These are phyloP conservation scores for Eriocheir sinensis DNA, from an alignment of 1,140 invertebrate genomes.

Conservation along the genomic window DNA sequence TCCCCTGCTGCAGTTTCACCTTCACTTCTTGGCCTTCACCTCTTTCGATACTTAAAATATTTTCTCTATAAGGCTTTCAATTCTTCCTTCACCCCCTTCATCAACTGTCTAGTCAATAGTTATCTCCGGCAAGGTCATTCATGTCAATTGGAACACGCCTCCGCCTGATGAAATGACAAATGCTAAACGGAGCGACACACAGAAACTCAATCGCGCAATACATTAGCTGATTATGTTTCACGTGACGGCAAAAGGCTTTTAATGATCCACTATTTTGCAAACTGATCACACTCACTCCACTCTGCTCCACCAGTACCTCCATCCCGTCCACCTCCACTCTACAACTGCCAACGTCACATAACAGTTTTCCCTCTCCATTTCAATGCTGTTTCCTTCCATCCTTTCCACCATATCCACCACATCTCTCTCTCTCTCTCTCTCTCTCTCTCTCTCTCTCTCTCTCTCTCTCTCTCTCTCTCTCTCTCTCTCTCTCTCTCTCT, in stretches of 20 bases:
- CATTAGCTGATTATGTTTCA: background rate
- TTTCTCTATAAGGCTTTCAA: background rate
- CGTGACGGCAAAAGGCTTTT: background rate
- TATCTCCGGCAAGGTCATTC: background rate
- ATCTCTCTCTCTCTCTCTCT: background rate
- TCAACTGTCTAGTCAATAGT: background rate
- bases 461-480: background rate
- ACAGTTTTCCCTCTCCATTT: background rate
- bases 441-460: background rate
- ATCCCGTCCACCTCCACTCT: background rate
- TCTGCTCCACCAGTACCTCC: background rate
- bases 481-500: background rate
- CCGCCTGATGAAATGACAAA: background rate
- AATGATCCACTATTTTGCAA: background rate
- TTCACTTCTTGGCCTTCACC: background rate
- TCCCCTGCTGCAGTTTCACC: too few species aligned
- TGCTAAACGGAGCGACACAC: background rate
- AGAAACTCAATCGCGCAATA: background rate
- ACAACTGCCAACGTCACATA: background rate
- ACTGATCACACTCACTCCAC: background rate
- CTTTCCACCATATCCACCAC: too few species aligned
- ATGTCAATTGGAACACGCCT: background rate
- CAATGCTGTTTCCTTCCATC: background rate
- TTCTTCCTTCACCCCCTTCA: background rate
- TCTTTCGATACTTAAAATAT: background rate